Evolutionary conservation across 2,888 invertebrate species (phyloP), one percentile per base, ranked within the genome.

Genomic region (Theristus sp.): DNA sequence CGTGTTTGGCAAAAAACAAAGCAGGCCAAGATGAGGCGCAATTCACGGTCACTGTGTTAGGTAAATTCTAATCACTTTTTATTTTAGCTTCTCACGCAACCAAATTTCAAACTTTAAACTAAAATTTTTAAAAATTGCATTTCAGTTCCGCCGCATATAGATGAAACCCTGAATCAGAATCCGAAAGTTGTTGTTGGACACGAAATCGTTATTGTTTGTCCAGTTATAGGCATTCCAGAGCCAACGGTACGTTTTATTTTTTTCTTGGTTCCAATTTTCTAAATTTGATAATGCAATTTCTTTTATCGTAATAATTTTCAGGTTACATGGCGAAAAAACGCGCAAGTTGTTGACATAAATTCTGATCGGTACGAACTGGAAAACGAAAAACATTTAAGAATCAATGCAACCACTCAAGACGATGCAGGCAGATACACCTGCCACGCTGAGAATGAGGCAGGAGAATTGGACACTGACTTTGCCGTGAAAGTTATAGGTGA

Each of bases 1-100:
- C 81, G 0, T 84, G 84, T 69, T 76, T 82, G 27, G 82, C 82
- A 63, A 80, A 80, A 24, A 84, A 84, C 74, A 78, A 79, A 62
- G 82, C 81, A 0, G 84, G 84, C 1, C 78, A 80, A 47, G 78
- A 82, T 63, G 38, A 67, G 47, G 74, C 80, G 2, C 71, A 75
- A 13, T 83, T 79, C 69, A 74, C 77, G 60, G 77, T 83, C 0
- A 73, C 75, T 17, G 74, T 83, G 1, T 66, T 69, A 62, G 73
- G 75, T 75, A 65, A 62, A 55, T 59, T 49, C 3, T 52, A 17
- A 17, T 38, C 38, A 38, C 17, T 38, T 13, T 17, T 38, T 38
- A 53, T 53, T 53, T 53, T 26, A 26, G 30, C n/a, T 13, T 13
- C 20, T 29, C 30, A 22, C 13, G 24, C n/a, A 3, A 22, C 2